Evolutionary conservation across 2,888 invertebrate species (phyloP).

Genomic region (Nephrotoma guestfalica): DNA sequence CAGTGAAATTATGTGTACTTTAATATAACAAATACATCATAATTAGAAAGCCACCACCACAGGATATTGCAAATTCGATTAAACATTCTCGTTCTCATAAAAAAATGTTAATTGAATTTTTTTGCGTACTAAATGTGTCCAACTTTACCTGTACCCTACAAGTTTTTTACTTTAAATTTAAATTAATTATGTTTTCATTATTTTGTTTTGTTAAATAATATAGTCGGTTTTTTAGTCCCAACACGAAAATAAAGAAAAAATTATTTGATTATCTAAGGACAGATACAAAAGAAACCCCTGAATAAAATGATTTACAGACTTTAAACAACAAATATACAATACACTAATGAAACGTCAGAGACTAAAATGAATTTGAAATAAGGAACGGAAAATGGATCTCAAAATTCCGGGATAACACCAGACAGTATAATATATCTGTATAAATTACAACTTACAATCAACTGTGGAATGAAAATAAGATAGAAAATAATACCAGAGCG

Average conservation of each 20-base stretch:
- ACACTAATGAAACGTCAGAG: neutral
- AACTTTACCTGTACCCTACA: neutral
- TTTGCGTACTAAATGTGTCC: neutral
- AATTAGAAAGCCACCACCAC: neutral
- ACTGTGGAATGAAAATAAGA: neutral
- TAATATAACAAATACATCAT: neutral
- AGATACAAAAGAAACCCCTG: neutral
- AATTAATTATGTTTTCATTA: neutral
- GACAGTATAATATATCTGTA: neutral
- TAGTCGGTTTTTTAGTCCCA: neutral
- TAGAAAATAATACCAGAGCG: neutral
- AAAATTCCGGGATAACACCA: neutral
- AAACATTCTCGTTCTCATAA: neutral
- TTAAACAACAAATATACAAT: neutral
- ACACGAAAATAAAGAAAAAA: neutral
- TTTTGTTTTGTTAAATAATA: neutral
- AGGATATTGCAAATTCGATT: neutral
- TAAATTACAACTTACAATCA: neutral
- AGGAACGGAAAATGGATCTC: neutral
- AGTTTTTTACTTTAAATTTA: neutral
- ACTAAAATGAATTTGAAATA: neutral
- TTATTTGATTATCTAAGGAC: neutral
- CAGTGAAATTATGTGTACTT: neutral
- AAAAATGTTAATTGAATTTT: neutral
- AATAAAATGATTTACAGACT: neutral